A percentile compares a stretch with the other conserved stretches of the same genome.
Evolutionary conservation across 1,140 invertebrate genomes (phyloP).

Genomic region (Triops cancriformis): DNA sequence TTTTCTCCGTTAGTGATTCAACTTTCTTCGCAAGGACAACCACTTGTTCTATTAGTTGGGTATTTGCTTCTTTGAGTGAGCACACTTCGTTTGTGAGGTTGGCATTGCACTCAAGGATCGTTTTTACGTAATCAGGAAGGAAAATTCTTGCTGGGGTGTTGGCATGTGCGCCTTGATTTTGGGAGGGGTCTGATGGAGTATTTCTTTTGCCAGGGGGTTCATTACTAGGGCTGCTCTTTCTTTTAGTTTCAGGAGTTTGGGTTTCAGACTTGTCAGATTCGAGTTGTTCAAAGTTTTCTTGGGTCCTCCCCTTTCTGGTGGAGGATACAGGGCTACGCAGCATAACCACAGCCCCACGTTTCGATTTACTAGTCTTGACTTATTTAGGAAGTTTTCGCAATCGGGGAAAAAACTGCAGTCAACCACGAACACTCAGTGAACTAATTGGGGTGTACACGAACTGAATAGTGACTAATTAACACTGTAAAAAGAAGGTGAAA

Average conservation of each 20-base stretch:
- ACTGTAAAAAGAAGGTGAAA: not conserved
- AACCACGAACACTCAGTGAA: not conserved
- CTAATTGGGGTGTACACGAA: not conserved
- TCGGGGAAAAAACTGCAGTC: not conserved
- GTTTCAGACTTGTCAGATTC: not conserved
- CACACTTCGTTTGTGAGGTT: not conserved
- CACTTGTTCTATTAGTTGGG: too few relatives aligned
- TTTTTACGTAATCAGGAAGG: not conserved
- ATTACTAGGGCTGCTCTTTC: not conserved
- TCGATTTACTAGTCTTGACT: not conserved
- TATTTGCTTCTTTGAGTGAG: not conserved
- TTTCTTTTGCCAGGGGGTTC: not conserved
- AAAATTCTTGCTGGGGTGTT: not conserved
- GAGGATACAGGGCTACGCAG: not conserved
- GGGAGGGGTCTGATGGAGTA: not conserved
- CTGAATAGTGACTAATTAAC: not conserved
- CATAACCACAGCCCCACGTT: not conserved
- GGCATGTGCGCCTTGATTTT: not conserved
- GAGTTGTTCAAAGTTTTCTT: not conserved
- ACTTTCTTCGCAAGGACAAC: not conserved
- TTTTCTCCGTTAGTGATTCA: too few relatives aligned
- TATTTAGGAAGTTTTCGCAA: not conserved
- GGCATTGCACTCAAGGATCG: not conserved
- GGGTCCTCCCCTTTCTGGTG: too few relatives aligned
- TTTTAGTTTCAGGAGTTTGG: not conserved